Evolutionary conservation across 2,113 vertebrate genomes (phyloP), one percentile per base, ranked within the genome.

Genomic region (Menura novaehollandiae): DNA sequence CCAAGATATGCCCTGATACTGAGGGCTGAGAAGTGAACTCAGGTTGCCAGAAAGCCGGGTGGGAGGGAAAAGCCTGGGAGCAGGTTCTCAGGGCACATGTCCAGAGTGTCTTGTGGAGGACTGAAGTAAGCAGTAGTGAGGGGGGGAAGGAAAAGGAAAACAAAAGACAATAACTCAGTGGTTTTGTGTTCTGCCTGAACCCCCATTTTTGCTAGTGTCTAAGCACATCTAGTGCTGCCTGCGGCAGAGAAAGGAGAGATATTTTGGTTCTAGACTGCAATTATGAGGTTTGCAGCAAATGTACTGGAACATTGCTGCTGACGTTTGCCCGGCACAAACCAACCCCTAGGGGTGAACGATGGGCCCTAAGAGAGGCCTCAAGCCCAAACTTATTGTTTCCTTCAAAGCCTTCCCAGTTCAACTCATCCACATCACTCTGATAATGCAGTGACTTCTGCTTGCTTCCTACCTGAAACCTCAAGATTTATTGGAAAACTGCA

Each of bases 1-100:
- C 37, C 9, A 19, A 53, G 60, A 8, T 32, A 32, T 0, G 5
- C 1, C 30, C 46, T 21, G n/a, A 44, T 35, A 35, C 1, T 11
- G 10, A 43, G 33, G 35, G 47, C 32, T 69, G 39, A 73, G 52
- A 68, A 41, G 7, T 23, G 30, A 84, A 37, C 62, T 53, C 17
- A 19, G 3, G 32, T 15, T 63, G 30, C 20, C 72, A 47, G 32
- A 51, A 55, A 0, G 2, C 8, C 2, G 8, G 47, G 16, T 8
- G 30, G 52, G 63, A 85, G 32, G 49, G 56, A 66, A n/a, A 21
- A 58, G 33, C 15, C 46, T 14, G 35, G n/a, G 32, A 68, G 26
- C 39, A 13, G 22, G 39, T n/a, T 84, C 55, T 47, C 41, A 2
- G 8, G 32, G 32, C 19, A 60, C 10, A 1, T 39, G 56, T 75